Evolutionary conservation across 2,888 invertebrate species (phyloP), one percentile per base, ranked within the genome.

Genomic region (Heliconius erato): DNA sequence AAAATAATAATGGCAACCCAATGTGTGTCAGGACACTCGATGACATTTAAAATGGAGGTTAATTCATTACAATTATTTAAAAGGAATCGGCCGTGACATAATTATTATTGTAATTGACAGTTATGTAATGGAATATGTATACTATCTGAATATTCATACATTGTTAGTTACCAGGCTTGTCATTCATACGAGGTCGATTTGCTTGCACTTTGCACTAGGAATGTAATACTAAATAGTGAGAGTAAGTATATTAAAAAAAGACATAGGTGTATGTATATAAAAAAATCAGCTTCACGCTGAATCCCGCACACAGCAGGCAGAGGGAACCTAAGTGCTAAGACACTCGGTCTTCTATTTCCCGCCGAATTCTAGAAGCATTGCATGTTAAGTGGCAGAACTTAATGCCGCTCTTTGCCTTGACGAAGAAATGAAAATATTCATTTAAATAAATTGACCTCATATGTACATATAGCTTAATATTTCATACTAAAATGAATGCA

Each of bases 71-170:
- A 83, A 83, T 78, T 79, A 82, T 78, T 84, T 81, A 80, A 81
- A 86, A 86, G 85, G 84, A 83, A 84, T 80, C 76, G 87, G 81
- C 91, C 92, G 59, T 92, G 91, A 88, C 92, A 91, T 88, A 81
- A 88, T 89, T 90, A 84, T 85, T 78, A 79, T 79, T 80, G 84
- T 84, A 69, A 82, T 79, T 71, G 74, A 82, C 83, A 83, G 79
- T 85, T 83, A 44, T 72, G 72, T 82, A 76, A 82, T 79, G 32
- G 32, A 81, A 84, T 85, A 85, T 83, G 83, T 69, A 82, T 85
- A 74, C 65, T 59, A 80, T 85, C 85, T 82, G 59, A 85, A 84
- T 87, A 86, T 83, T 86, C 40, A 85, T 82, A 84, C 81, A 72
- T 80, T 81, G 85, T 85, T 81, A 83, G 86, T 86, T 80, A 80